Evolutionary conservation across 2,797 vertebrate genomes (phyloP).

Genomic region (Saxicola maurus): DNA sequence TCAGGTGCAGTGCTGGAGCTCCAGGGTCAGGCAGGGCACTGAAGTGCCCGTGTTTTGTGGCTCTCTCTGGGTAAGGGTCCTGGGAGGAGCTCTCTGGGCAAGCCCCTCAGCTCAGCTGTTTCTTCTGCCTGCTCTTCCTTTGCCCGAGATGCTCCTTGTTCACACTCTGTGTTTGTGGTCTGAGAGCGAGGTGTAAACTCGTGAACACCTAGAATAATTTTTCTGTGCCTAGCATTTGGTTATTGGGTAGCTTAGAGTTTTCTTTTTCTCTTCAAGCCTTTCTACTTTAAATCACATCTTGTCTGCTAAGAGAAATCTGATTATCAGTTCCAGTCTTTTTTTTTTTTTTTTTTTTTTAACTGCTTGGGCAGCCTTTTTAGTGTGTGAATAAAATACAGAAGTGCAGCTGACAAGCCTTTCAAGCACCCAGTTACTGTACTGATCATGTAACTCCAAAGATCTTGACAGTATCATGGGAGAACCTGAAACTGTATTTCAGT

Average conservation of each 20-base stretch:
- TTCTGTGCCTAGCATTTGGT: background rate
- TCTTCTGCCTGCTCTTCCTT: background rate
- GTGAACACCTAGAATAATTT: background rate
- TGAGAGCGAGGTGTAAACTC: background rate
- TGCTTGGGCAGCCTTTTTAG: background rate
- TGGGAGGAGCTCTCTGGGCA: background rate
- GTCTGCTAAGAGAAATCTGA: background rate
- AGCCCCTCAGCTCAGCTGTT: background rate
- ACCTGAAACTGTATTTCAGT: conserved; percentile 1
- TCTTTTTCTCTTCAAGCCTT: background rate
- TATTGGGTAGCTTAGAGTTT: background rate
- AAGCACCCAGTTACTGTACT: background rate
- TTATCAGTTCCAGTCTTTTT: background rate
- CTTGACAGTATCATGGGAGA: background rate
- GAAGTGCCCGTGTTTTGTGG: fast-evolving
- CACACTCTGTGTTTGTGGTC: background rate
- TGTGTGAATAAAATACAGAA: background rate
- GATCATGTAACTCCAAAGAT: background rate
- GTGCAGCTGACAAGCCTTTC: background rate
- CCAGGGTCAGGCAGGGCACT: background rate
- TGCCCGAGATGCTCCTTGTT: background rate
- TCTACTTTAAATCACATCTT: background rate
- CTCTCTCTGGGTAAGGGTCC: background rate
- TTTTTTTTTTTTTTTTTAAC: background rate
- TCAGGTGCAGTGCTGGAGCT: background rate